Percentiles rank a stretch among this genome's conserved stretches.
Conservation (phyloP, 1,140 invertebrate genomes). For the Delia radicum region DNA sequence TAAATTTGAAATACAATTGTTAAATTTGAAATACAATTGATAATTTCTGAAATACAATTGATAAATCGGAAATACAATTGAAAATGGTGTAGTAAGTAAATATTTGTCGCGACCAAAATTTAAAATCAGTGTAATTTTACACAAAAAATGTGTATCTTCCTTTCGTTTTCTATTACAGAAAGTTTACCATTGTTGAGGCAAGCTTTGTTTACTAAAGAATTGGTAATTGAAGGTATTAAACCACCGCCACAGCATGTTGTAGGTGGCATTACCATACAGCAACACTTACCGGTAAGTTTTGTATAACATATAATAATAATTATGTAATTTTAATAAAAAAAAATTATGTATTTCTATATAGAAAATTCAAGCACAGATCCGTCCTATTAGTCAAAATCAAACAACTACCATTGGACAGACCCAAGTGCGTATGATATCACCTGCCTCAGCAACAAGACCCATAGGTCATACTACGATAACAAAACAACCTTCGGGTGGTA, state of each 20-base stretch:
- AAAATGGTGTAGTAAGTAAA: neutral
- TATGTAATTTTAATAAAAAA: neutral
- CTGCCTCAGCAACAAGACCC: conserved; percentile 56
- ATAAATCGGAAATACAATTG: no score
- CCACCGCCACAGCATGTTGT: conserved; percentile 75
- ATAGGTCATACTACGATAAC: conserved; percentile 57
- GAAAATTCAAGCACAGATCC: conserved; percentile 56
- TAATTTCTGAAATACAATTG: no score
- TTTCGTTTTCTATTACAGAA: conserved; percentile 65
- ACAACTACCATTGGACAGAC: conserved; percentile 57
- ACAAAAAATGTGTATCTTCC: no score
- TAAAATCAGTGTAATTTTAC: no score
- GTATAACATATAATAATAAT: neutral
- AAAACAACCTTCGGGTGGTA: conserved; percentile 48
- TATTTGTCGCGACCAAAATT: no score
- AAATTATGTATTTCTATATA: neutral
- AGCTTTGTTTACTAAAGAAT: conserved; percentile 85
- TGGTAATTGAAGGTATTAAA: conserved; percentile 93
- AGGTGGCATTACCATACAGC: conserved; percentile 42
- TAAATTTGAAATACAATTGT: neutral
- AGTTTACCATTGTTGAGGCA: conserved; percentile 90
- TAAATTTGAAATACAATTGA: no score
- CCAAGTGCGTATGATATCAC: conserved; percentile 63
- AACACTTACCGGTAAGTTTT: conserved; percentile 43
- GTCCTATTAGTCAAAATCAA: conserved; percentile 53